Base-by-base conservation (phyloP, 2,888 invertebrate species). In the Furcula furcula region DNA sequence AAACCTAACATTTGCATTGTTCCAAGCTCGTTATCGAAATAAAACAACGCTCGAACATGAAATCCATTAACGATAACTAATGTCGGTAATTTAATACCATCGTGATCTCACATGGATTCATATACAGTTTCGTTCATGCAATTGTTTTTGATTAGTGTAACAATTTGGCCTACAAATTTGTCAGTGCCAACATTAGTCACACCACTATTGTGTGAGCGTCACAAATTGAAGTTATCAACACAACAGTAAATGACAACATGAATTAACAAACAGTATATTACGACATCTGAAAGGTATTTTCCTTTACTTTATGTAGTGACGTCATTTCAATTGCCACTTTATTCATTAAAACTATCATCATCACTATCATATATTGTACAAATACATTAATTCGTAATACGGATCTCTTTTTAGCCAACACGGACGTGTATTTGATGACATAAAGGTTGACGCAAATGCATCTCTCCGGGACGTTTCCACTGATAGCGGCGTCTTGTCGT, bases 81-180 rank as follows among this genome's bases (percentile, higher is more conserved):
- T 47, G 31, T 7, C 19, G 36, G 45, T 47, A 50, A 67, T 53
- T 42, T 40, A 38, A 61, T 52, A 54, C 40, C 42, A 49, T 27
- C 40, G 46, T 65, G 65, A 66, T 63, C 63, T 65, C 56, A 61
- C 56, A 49, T 52, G 25, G 56, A 59, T 62, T 64, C 54, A 37
- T 63, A 40, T 44, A 49, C 37, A 46, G 45, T 54, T 62, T 51
- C 46, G 46, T 48, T 42, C 47, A 45, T 41, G 53, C 67, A 76
- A 77, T 78, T 76, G 69, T 62, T 72, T 67, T 63, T 73, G 70
- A 79, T 78, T 71, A 68, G 53, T 62, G 48, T 53, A 57, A 67
- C 58, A 62, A 64, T 62, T 65, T 65, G 69, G 58, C 65, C 71
- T 65, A 74, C 68, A 72, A 75, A 73, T 65, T 66, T 59, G 52